phyloP scores from a whole-genome alignment of 2,888 invertebrate genomes.

The Eremobia ochroleuca region DNA sequence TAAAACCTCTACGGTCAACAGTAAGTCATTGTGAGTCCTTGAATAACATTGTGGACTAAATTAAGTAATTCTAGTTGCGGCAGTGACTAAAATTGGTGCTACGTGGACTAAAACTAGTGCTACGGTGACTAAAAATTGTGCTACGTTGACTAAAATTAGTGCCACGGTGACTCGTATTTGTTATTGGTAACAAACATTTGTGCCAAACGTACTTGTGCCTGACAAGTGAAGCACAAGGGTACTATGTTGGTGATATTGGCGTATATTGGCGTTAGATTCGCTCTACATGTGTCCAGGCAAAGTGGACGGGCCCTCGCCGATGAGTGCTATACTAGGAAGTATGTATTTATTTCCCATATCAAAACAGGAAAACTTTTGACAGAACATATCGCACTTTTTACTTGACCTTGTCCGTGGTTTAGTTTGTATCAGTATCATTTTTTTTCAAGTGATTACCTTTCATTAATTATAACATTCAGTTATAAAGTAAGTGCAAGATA shows the following conservation, averaged over 20 bases:
- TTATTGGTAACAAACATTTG: slow-evolving; percentile 42
- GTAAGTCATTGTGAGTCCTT: slow-evolving; percentile 19
- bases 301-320: slow-evolving; percentile 86
- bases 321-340: slow-evolving; percentile 90
- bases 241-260: slow-evolving; percentile 89
- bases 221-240: slow-evolving; percentile 69
- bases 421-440: not conserved
- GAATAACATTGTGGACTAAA: not conserved
- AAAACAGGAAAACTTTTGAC: not conserved
- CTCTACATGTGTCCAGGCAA: slow-evolving; percentile 88
- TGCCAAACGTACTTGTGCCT: slow-evolving; percentile 39
- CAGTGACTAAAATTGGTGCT: not conserved
- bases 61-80: slow-evolving; percentile 6
- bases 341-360: slow-evolving; percentile 66
- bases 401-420: not conserved
- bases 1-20: slow-evolving; percentile 16
- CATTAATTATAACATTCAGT: not conserved
- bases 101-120: not conserved
- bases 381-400: slow-evolving; percentile 12
- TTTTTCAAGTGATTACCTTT: not conserved
- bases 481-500: not conserved
- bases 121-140: slow-evolving; percentile 7
- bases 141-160: slow-evolving; percentile 2
- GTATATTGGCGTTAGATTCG: slow-evolving; percentile 87
- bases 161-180: slow-evolving; percentile 35